Evolutionary conservation across 1,140 invertebrate species (phyloP), one percentile per base, ranked within the genome.

Genomic region (Orius insidiosus): DNA sequence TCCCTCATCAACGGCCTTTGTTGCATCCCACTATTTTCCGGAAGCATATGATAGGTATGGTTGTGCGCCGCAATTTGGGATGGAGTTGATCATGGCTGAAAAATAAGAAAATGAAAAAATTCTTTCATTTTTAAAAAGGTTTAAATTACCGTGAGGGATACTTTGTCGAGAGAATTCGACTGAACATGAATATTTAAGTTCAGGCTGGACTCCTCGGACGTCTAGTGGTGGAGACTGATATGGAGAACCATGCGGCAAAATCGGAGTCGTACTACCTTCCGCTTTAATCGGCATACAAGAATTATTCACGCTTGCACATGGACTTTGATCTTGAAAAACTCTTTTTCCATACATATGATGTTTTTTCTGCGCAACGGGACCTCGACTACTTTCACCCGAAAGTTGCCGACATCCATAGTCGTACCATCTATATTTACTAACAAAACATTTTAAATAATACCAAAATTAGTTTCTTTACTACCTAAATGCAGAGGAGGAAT

Each of bases 321-420:
- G 19, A n/a, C 46, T 36, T 49, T 54, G 53, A 24, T 62, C 82
- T 59, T 86, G 80, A 53, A 83, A 78, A 58, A 79, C 83, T 52
- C 85, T 62, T 58, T 87, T 88, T 9, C 84, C 86, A 59, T 85
- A 90, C 74, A 89, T 78, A 53, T 89, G 85, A 61, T 89, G 84
- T 60, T 89, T 90, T 66, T 90, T 89, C 59, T 88, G 84, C 1
- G 84, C 78, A n/a, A 85, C 74, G 52, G 78, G 66, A 55, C 59
- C 14, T 33, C 35, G 45, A 16, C 38, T 45, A 8, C 18, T 38
- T 15, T 59, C 60, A 6, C 61, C 18, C 66, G 62, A 4, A 59
- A 64, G 46, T 56, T 60, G 58, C 46, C 59, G 63, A 55, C 56
- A 61, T 50, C 71, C 75, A 51, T 77, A 81, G 53, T 83, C 85